phyloP scores from a whole-genome alignment of 2,113 vertebrate genomes.

The Xenopus laevis region DNA sequence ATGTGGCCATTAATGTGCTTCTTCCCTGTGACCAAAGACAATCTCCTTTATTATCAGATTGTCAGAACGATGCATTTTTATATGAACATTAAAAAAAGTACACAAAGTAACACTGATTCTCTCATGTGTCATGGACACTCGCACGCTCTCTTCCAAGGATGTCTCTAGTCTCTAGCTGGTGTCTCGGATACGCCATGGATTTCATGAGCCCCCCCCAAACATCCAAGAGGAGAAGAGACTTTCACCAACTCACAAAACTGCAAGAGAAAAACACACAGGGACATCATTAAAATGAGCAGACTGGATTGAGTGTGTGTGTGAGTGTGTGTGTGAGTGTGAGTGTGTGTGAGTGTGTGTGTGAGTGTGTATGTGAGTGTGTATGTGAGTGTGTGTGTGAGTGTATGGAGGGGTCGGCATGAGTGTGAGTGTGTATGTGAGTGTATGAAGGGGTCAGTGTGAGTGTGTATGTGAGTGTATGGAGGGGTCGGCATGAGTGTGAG shows the following conservation, averaged over 20 bases:
- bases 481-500: no score
- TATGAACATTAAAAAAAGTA: not conserved
- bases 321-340: no score
- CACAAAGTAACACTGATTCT: not conserved
- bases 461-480: no score
- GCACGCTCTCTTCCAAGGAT: conserved; percentile 2
- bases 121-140: not conserved
- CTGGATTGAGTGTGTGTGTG: no score
- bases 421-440: no score
- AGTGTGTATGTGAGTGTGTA: no score
- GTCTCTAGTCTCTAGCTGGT: conserved; percentile 30
- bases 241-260: conserved; percentile 29
- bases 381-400: no score
- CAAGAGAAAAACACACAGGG: not conserved
- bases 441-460: no score
- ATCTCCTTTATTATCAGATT: not conserved
- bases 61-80: no score
- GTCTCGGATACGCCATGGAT: conserved; percentile 20
- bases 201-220: conserved; percentile 2
- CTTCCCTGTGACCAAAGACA: not conserved
- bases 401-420: no score
- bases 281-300: no score
- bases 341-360: no score
- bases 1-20: not conserved
- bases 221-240: conserved; percentile 1